A percentile compares a stretch with the other conserved stretches of the same genome.
These are phyloP conservation scores for Chaetorhynchus papuensis DNA, from an alignment of 2,113 vertebrate genomes.

Conservation along the genomic window DNA sequence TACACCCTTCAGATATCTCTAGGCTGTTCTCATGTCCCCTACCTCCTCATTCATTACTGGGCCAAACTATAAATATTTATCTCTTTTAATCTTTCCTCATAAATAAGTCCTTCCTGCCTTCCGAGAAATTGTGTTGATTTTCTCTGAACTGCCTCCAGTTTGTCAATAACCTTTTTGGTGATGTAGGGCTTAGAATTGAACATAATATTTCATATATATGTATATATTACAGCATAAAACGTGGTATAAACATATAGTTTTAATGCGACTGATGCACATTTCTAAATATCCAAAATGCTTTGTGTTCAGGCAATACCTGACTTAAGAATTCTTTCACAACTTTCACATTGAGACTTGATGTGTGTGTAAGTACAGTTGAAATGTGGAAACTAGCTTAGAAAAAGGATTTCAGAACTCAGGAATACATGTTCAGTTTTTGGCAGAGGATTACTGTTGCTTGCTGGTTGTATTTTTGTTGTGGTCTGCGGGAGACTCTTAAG, in stretches of 20 bases:
- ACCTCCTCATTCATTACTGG: slow-evolving; percentile 53
- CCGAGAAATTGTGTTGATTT: slow-evolving; percentile 24
- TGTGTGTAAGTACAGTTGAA: not conserved
- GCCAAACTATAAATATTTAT: slow-evolving; percentile 53
- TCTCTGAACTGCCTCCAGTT: slow-evolving; percentile 55
- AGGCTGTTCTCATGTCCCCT: slow-evolving; percentile 30
- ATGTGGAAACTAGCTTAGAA: not conserved
- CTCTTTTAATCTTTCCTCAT: slow-evolving; percentile 39
- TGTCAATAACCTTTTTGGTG: slow-evolving; percentile 36
- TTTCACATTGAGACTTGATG: not conserved
- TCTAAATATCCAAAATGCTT: not conserved
- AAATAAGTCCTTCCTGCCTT: slow-evolving; percentile 59
- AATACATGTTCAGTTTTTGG: not conserved
- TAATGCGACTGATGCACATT: not conserved
- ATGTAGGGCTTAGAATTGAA: not conserved
- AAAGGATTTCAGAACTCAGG: not conserved
- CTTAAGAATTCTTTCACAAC: not conserved
- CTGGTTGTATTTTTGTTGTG: not conserved
- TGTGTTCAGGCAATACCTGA: not conserved
- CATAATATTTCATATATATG: not conserved
- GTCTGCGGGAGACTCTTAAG: not conserved
- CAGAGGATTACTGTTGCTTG: not conserved
- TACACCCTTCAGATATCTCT: slow-evolving; percentile 23
- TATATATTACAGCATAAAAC: not conserved
- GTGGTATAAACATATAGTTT: not conserved